Percentiles rank a stretch among this genome's conserved stretches.
phyloP scores from a whole-genome alignment of 2,888 invertebrate species.

The Sylvicola cinctus region DNA sequence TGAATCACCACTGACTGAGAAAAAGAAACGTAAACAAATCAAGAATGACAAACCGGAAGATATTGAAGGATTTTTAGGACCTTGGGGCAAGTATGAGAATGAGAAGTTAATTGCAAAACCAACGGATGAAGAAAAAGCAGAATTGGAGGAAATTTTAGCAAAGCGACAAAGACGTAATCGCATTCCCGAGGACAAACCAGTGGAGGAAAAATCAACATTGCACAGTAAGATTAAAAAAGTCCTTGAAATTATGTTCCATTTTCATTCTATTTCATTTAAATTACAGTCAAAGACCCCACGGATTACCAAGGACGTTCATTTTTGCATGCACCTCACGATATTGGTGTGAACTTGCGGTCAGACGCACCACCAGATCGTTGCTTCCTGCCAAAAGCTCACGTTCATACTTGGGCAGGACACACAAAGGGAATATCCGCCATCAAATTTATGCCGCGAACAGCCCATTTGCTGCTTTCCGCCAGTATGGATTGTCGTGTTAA shows the following conservation, averaged over 20 bases:
- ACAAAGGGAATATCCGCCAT: conserved; percentile 90
- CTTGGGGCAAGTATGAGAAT: conserved; percentile 90
- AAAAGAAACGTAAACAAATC: conserved; percentile 65
- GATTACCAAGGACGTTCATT: conserved; percentile 97
- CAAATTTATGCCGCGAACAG: conserved; percentile 85
- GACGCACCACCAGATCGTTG: conserved; percentile 84
- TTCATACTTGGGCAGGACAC: conserved; percentile 95
- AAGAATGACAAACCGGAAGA: conserved; percentile 82
- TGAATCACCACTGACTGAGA: conserved; percentile 55
- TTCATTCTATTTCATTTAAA: conserved; percentile 4
- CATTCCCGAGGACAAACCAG: conserved; percentile 74
- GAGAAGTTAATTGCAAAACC: conserved; percentile 80
- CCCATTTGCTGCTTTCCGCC: conserved; percentile 84
- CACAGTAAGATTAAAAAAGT: conserved; percentile 43
- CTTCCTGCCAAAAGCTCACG: conserved; percentile 86
- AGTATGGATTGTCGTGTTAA: conserved; percentile 96
- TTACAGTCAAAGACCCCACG: conserved; percentile 68
- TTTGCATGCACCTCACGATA: conserved; percentile 79
- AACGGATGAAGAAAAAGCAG: conserved; percentile 81
- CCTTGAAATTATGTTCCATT: background rate
- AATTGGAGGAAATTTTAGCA: conserved; percentile 81
- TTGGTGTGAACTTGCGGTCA: conserved; percentile 71
- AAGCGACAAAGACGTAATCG: conserved; percentile 74
- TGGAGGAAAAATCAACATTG: conserved; percentile 87
- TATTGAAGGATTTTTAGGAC: conserved; percentile 87